Base-by-base conservation (phyloP, 2,797 vertebrate species). In the Poecilia gillii region DNA sequence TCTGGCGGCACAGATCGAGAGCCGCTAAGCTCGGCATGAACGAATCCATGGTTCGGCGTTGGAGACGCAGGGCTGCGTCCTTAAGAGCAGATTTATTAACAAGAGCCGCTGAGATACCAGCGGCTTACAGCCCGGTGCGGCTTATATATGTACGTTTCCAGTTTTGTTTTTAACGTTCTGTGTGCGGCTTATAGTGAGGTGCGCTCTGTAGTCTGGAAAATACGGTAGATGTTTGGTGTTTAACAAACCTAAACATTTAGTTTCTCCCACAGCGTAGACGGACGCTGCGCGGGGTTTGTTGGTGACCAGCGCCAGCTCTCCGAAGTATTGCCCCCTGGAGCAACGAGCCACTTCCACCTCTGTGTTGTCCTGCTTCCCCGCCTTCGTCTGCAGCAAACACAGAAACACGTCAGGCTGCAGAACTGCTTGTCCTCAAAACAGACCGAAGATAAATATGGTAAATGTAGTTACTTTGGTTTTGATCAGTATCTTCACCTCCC, bases 261-360 rank as follows among this genome's bases (percentile, higher is more conserved):
- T 97, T 25, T 96, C 94, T 84, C 97, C 97, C 77, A 97, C 96
- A 6, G 98, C 97, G 12, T 98, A 99, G n/a, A 97, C 98, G 0
- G 97, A 98, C 6, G 98, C 98, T 78, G 98, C 98, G 45, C 97
- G 95, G 41, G 97, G 97, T 94, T 97, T 99, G 92, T 99, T 99
- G 91, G 97, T 98, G 92, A 99, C 98, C 28, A 99, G 94, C 1
- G 98, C 98, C 88, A 99, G 96, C 91, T 99, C 98, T 79, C 98
- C 98, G 78, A 99, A 99, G 92, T 99, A 99, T 82, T 98, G 98
- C 13, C 98, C 97, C 89, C 95, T 96, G 36, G 93, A 93, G 91
- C 97, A 99, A 23, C 96, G 96, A 46, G 97, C 96, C 81, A 99
- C 97, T 92, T 99, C 98, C 6, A 98, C 97, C 88, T 98, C 97